phyloP scores from a whole-genome alignment of 2,888 invertebrate genomes.

The Portevinia maculata region DNA sequence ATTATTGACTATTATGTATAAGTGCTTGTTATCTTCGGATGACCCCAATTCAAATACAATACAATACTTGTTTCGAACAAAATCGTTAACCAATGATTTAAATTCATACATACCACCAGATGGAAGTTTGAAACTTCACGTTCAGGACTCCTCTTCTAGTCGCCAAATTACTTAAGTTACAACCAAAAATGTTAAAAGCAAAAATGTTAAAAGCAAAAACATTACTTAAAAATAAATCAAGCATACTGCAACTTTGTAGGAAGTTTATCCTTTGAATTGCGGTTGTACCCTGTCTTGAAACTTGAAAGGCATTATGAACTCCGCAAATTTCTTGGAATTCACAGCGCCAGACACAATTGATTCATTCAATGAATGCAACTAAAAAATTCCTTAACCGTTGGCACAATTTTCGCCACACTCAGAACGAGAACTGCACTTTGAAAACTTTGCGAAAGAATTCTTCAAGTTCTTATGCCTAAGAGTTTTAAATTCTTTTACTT shows the following conservation, averaged over 20 bases:
- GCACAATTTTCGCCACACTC: slow-evolving; percentile 13
- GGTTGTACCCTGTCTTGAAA: not conserved
- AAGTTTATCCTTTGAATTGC: too few relatives aligned
- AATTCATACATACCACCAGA: too few relatives aligned
- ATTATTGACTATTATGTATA: too few relatives aligned
- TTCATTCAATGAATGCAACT: slow-evolving; percentile 23
- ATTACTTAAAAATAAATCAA: slow-evolving; percentile 15
- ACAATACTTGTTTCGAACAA: too few relatives aligned
- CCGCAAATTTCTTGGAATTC: slow-evolving; percentile 56
- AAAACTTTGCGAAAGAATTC: slow-evolving; percentile 53
- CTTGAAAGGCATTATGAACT: slow-evolving; percentile 57
- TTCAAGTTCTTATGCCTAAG: slow-evolving; percentile 23
- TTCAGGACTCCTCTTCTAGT: too few relatives aligned
- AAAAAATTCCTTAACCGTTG: slow-evolving; percentile 17
- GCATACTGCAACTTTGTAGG: not conserved
- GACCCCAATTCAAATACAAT: too few relatives aligned
- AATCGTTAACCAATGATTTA: too few relatives aligned
- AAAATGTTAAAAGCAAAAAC: too few relatives aligned
- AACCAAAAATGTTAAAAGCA: not conserved
- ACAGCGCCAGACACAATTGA: slow-evolving; percentile 43
- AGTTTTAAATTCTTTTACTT: slow-evolving; percentile 54
- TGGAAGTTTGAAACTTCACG: too few relatives aligned
- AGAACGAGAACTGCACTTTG: not conserved
- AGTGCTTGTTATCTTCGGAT: too few relatives aligned
- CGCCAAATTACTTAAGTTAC: not conserved